Evolutionary conservation across 2,797 vertebrate genomes (phyloP).

Genomic region (Platyrinchus mystaceus): DNA sequence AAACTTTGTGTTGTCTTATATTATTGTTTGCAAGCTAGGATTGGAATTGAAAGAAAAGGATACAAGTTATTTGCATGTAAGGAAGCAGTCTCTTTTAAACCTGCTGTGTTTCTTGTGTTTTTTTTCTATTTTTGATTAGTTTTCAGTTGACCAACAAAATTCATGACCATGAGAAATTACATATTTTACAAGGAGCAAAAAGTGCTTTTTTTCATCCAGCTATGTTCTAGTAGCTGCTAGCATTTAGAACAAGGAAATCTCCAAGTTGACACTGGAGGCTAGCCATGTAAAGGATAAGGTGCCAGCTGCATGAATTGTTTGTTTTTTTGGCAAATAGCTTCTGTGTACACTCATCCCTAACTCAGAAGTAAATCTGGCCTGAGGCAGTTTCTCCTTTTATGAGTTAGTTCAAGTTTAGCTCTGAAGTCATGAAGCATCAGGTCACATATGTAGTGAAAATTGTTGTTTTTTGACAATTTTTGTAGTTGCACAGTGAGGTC

Average conservation of each 20-base stretch:
- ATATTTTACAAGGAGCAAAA: background rate
- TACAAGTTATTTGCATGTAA: background rate
- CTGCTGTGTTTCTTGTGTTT: background rate
- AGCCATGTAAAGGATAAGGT: slow-evolving; percentile 21
- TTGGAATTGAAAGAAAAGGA: background rate
- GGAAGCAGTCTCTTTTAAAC: background rate
- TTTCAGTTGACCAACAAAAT: background rate
- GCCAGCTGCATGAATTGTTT: slow-evolving; percentile 25
- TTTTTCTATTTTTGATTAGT: background rate
- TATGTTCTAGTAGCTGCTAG: background rate
- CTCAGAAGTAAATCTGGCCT: background rate
- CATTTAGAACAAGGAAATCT: slow-evolving; percentile 34
- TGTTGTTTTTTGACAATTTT: background rate
- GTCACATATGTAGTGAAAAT: slow-evolving; percentile 5
- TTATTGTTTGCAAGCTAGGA: background rate
- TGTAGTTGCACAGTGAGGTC: background rate
- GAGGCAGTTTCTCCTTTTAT: slow-evolving; percentile 27
- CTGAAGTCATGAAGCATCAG: background rate
- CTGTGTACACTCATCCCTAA: slow-evolving; percentile 21
- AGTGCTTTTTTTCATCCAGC: background rate
- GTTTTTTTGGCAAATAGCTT: slow-evolving; percentile 41
- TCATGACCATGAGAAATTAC: background rate
- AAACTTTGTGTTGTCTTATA: background rate
- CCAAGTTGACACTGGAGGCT: slow-evolving; percentile 39
- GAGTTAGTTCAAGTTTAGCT: background rate